These are phyloP conservation scores for Lophotis ruficrista DNA, from an alignment of 2,113 vertebrate genomes.

Conservation along the genomic window DNA sequence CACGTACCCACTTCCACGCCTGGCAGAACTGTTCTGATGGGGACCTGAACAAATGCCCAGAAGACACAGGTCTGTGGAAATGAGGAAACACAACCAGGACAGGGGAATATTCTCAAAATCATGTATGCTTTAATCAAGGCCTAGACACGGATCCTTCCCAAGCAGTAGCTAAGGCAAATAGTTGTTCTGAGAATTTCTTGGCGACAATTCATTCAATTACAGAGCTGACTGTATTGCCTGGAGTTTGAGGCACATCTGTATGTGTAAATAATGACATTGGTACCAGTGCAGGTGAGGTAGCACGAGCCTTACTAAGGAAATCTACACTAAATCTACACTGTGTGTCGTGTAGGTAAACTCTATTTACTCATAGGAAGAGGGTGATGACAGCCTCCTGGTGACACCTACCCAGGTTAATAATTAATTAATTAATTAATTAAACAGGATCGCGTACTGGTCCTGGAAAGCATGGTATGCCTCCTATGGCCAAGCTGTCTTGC, in stretches of 20 bases:
- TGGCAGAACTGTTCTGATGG: not conserved
- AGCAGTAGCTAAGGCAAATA: not conserved
- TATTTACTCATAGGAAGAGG: not conserved
- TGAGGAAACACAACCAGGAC: not conserved
- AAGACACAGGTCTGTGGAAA: not conserved
- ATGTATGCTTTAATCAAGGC: not conserved
- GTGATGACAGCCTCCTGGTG: not conserved
- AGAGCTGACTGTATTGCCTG: not conserved
- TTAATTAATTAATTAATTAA: not conserved
- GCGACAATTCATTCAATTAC: not conserved
- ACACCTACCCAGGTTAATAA: not conserved
- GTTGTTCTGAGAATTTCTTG: not conserved
- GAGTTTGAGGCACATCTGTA: rapidly evolving
- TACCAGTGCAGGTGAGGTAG: not conserved
- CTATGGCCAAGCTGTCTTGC: not conserved
- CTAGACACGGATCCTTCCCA: not conserved
- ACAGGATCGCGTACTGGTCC: not conserved
- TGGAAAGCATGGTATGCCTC: not conserved
- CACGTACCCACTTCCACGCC: not conserved
- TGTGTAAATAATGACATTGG: not conserved
- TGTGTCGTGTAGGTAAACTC: not conserved
- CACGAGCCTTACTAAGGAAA: not conserved
- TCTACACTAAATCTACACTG: not conserved
- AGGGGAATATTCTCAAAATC: not conserved
- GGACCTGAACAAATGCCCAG: not conserved